Percentiles rank a stretch among this genome's conserved stretches.
Evolutionary conservation across 2,888 invertebrate species (phyloP).

Genomic region (Psylliodes chrysocephalus): DNA sequence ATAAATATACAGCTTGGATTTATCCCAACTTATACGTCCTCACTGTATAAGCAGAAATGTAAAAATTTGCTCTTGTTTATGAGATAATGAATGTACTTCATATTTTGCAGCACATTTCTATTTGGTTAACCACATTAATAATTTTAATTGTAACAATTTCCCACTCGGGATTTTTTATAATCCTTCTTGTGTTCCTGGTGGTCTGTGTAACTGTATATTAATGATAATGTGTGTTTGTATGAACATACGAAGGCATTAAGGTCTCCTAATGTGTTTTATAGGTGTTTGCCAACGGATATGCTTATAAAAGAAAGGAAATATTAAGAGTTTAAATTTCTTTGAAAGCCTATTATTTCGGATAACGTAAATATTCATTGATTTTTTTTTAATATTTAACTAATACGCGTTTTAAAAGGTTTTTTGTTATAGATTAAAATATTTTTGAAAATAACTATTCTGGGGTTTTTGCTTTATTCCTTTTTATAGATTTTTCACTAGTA

Average conservation of each 20-base stretch:
- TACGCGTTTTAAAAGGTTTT: not conserved
- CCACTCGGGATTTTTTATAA: not conserved
- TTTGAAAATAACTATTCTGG: too few species aligned
- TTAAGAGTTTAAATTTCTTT: not conserved
- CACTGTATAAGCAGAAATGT: too few species aligned
- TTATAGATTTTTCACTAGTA: too few species aligned
- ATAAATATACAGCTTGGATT: too few species aligned
- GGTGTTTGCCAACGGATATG: slow-evolving; percentile 14
- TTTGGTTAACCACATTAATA: not conserved
- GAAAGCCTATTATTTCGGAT: not conserved
- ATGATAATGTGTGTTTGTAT: slow-evolving; percentile 10
- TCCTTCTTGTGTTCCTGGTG: not conserved
- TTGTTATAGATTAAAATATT: too few species aligned
- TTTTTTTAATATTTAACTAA: not conserved
- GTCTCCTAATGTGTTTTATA: slow-evolving; percentile 1
- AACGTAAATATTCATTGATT: not conserved
- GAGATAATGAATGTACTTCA: too few species aligned
- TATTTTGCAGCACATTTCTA: not conserved
- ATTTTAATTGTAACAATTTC: slow-evolving; percentile 7
- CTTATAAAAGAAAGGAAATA: slow-evolving; percentile 12
- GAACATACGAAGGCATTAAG: not conserved
- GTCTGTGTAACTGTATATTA: slow-evolving; percentile 17
- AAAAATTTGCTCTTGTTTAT: too few species aligned
- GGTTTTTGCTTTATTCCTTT: too few species aligned
- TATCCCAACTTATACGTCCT: too few species aligned